These are phyloP conservation scores for Xanthostigma xanthostigma DNA, from an alignment of 2,888 invertebrate genomes.

Conservation along the genomic window DNA sequence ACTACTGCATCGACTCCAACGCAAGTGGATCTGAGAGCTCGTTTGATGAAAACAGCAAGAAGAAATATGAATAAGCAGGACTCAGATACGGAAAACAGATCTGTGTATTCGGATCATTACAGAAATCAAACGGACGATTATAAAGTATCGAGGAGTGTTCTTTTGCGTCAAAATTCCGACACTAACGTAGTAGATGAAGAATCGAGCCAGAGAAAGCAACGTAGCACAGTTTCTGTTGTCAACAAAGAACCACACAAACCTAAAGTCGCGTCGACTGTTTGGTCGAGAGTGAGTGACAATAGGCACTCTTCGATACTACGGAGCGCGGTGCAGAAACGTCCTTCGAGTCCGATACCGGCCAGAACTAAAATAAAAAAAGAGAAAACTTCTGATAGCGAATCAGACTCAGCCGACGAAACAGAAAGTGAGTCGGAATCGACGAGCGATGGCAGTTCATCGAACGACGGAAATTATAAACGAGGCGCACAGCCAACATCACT, in stretches of 20 bases:
- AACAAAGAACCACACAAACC: constrained; percentile 22
- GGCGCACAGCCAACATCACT: background rate
- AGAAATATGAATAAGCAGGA: too few species aligned
- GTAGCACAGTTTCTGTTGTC: constrained; percentile 27
- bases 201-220: constrained; percentile 18
- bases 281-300: background rate
- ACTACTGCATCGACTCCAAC: constrained; percentile 8
- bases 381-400: background rate
- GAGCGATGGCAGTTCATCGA: background rate
- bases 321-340: too few species aligned
- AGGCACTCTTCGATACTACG: background rate
- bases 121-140: too few species aligned
- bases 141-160: too few species aligned
- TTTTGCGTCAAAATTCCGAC: too few species aligned
- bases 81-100: too few species aligned
- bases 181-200: constrained; percentile 12
- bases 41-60: background rate
- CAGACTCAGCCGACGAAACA: too few species aligned
- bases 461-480: background rate
- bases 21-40: constrained; percentile 2
- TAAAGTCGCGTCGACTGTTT: constrained; percentile 24
- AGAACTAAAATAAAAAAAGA: background rate
- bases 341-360: too few species aligned
- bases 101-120: too few species aligned
- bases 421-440: constrained; percentile 10